Evolutionary conservation across 2,797 vertebrate species (phyloP), one percentile per base, ranked within the genome.

Genomic region (Acanthurus leucopareius): DNA sequence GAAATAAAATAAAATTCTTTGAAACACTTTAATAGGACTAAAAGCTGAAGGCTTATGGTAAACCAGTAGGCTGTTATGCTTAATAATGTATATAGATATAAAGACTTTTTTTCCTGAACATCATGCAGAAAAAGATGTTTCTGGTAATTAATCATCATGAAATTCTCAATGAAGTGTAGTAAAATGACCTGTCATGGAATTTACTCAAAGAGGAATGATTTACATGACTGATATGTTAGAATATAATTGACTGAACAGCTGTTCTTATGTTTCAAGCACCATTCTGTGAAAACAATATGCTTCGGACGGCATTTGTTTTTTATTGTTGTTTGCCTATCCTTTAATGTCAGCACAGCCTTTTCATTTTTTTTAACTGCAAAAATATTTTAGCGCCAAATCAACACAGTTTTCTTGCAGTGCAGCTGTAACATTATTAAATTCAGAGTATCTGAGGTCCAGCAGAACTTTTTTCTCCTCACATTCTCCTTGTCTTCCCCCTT

Each of bases 311-410:
- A 4, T 44, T 44, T 17, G 11, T 66, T 14, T 32, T 32, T 15
- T 22, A 10, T 35, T 35, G 32, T 54, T 28, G 15, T 45, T 28
- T n/a, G 10, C 19, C 14, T 7, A 19, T 22, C 35, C 8, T 25
- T 1, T 3, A 13, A 17, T 19, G 3, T 15, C 9, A 35, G 28
- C 53, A 16, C 22, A 47, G 25, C 42, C 19, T 11, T 48, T 60
- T 35, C 32, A 7, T 70, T 38, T 1, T 15, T 19, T 28, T 52
- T 16, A 61, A 28, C 71, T 69, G 65, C 49, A 68, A 72, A 47
- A 40, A 47, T 52, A 17, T 22, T 53, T 53, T 25, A 53, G 53
- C 45, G 40, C 40, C 14, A 38, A 51, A 49, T 68, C 48, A 5
- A 35, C 32, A 35, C 32, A 7, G 32, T 35, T 35, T 7, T 35